Evolutionary conservation across 2,888 invertebrate genomes (phyloP).

Genomic region (Spatulosminthurus flaviceps): DNA sequence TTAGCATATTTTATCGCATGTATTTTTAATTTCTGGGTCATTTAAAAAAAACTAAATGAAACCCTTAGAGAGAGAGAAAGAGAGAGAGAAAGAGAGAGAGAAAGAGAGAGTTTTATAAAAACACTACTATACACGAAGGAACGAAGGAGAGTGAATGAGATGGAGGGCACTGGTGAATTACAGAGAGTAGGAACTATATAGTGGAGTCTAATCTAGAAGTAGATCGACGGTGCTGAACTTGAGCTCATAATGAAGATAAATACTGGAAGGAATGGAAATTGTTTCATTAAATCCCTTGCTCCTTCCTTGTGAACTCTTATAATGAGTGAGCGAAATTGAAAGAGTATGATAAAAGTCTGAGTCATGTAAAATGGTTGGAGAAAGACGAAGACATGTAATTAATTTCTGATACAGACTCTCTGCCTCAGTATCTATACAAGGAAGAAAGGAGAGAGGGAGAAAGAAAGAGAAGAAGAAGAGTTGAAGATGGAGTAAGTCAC

Average conservation of each 20-base stretch:
- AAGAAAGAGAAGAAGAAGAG: constrained; percentile 7
- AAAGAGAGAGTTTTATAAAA: no score
- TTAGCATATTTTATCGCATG: no score
- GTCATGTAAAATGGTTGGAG: not conserved
- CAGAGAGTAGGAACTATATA: not conserved
- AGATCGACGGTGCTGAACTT: not conserved
- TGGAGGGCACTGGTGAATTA: no score
- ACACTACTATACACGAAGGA: no score
- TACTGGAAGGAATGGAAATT: constrained; percentile 18
- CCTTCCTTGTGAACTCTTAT: not conserved
- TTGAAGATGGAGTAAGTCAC: constrained; percentile 11
- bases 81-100: no score
- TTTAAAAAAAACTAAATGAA: no score
- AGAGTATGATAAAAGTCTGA: constrained; percentile 18
- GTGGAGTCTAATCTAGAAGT: not conserved
- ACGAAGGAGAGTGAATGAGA: no score
- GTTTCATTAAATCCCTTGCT: not conserved
- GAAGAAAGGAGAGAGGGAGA: constrained; percentile 1
- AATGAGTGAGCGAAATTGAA: not conserved
- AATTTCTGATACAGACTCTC: constrained; percentile 14
- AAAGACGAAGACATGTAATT: constrained; percentile 19
- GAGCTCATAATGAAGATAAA: constrained; percentile 23
- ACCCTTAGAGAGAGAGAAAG: no score
- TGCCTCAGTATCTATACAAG: not conserved
- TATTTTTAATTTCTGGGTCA: no score